These are phyloP conservation scores for Zaprionus camerounensis DNA, from an alignment of 1,140 invertebrate genomes.

Conservation along the genomic window DNA sequence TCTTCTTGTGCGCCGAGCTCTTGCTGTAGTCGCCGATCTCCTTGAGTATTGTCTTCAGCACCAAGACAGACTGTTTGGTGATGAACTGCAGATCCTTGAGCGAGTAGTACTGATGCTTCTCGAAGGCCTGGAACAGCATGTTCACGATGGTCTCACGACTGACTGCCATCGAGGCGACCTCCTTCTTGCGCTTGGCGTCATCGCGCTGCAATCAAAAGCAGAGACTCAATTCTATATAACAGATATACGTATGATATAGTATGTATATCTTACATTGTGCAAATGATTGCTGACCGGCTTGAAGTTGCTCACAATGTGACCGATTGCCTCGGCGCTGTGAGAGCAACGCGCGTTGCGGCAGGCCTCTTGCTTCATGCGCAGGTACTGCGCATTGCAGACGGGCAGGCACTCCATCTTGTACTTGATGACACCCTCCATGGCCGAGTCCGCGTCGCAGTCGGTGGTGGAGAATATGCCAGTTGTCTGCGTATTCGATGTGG, in stretches of 20 bases:
- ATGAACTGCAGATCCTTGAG: slow-evolving; percentile 22
- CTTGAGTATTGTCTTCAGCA: slow-evolving; percentile 22
- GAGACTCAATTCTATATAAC: not conserved
- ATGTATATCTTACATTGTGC: not conserved
- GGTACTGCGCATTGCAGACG: slow-evolving; percentile 22
- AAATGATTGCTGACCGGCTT: slow-evolving; percentile 21
- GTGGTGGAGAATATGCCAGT: slow-evolving; percentile 20
- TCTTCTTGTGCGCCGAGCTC: slow-evolving; percentile 7
- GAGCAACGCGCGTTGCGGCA: not conserved
- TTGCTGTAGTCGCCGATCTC: slow-evolving; percentile 27
- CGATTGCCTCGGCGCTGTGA: slow-evolving; percentile 1
- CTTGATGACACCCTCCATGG: slow-evolving; percentile 19
- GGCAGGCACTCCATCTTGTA: slow-evolving; percentile 36
- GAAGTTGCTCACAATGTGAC: slow-evolving; percentile 21
- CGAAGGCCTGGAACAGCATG: slow-evolving; percentile 31
- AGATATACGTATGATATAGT: not conserved
- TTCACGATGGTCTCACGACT: slow-evolving; percentile 21
- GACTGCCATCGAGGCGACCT: not conserved
- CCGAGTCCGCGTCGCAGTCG: not conserved
- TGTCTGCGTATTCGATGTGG: not conserved
- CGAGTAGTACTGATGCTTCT: slow-evolving; percentile 30
- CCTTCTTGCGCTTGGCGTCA: slow-evolving; percentile 4
- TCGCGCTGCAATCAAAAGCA: not conserved
- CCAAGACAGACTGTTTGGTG: slow-evolving; percentile 21
- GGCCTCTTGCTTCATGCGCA: slow-evolving; percentile 26